phyloP scores from a whole-genome alignment of 2,888 invertebrate genomes.

The Dysmachus trigonus region DNA sequence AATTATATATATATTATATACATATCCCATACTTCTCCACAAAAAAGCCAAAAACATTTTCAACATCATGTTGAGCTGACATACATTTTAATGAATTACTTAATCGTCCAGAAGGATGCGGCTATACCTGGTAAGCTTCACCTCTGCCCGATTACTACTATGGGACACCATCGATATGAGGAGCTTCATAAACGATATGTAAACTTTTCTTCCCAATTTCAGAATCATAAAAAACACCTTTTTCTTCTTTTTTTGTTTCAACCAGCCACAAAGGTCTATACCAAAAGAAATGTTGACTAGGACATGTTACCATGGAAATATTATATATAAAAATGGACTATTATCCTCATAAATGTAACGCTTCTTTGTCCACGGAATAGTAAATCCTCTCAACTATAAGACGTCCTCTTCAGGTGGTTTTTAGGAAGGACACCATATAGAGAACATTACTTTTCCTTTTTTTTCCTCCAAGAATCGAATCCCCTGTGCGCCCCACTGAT shows the following conservation, averaged over 20 bases:
- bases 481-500: neutral
- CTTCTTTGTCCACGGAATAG: neutral
- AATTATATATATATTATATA: neutral
- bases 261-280: neutral
- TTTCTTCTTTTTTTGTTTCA: neutral
- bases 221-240: neutral
- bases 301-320: neutral
- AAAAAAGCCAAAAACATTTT: neutral
- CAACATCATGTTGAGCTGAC: neutral
- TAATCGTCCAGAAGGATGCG: neutral
- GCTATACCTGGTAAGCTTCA: neutral
- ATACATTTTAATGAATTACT: neutral
- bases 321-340: neutral
- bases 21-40: neutral
- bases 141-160: neutral
- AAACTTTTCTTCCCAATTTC: neutral
- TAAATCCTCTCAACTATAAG: neutral
- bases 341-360: neutral
- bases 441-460: neutral
- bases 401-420: neutral
- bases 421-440: neutral
- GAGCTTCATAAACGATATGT: neutral
- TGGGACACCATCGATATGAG: neutral
- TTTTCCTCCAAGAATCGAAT: neutral
- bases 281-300: neutral